A percentile compares a stretch with the other conserved stretches of the same genome.
phyloP scores from a whole-genome alignment of 2,113 vertebrate genomes.

The Oncorhynchus tshawytscha region DNA sequence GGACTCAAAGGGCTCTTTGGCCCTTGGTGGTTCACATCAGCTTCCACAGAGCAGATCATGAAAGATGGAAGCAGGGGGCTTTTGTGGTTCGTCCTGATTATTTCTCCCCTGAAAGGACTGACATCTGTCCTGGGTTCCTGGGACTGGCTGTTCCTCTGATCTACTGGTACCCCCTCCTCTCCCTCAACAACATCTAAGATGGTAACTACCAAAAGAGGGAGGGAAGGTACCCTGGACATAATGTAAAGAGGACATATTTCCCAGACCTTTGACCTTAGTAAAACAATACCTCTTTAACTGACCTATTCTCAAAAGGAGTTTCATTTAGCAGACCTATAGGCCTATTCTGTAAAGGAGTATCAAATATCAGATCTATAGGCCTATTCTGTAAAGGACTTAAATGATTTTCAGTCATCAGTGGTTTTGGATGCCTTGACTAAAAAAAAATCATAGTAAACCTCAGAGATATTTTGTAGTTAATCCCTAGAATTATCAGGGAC shows the following conservation, averaged over 20 bases:
- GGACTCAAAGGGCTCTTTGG: constrained; percentile 46
- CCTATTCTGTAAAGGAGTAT: neutral
- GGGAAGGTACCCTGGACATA: constrained; percentile 31
- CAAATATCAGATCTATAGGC: neutral
- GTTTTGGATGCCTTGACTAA: too few species aligned
- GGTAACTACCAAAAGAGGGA: constrained; percentile 50
- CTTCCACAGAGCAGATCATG: constrained; percentile 60
- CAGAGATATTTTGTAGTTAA: too few species aligned
- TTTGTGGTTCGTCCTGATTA: constrained; percentile 61
- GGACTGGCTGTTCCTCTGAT: constrained; percentile 45
- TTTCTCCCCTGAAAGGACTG: constrained; percentile 65
- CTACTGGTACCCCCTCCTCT: constrained; percentile 26
- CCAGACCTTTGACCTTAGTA: neutral
- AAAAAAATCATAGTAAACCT: too few species aligned
- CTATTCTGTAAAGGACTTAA: neutral
- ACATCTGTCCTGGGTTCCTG: constrained; percentile 72
- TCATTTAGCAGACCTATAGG: too few species aligned
- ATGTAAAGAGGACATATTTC: neutral
- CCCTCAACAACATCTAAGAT: constrained; percentile 40
- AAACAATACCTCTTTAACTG: neutral
- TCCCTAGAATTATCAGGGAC: too few species aligned
- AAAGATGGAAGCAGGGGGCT: constrained; percentile 49
- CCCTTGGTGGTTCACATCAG: constrained; percentile 70
- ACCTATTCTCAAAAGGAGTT: too few species aligned
- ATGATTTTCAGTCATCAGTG: too few species aligned